Base-by-base conservation (phyloP, 1,140 invertebrate species). In the Eueides isabella region DNA sequence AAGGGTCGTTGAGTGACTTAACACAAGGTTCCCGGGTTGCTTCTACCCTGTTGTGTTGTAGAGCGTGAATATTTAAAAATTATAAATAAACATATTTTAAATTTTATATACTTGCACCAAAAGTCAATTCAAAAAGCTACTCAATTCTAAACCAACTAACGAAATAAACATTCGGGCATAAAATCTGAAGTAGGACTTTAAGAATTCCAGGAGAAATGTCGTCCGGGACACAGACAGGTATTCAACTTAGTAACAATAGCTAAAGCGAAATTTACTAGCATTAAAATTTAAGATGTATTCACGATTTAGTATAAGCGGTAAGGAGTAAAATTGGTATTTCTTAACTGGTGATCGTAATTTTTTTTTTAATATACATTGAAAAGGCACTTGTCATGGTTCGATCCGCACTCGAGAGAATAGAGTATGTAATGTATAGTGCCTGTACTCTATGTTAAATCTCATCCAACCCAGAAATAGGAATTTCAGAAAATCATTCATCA, bases 231-330 rank as follows among this genome's bases (percentile, higher is more conserved):
- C 2, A 55, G 31, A 30, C 16, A 72, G 44, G 30, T 30, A 67
- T 67, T 72, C 44, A 61, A 64, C 16, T 19, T 29, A 30, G 4
- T 61, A 67, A 67, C 71, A 62, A 73, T 62, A 65, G 44, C 48
- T 38, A n/a, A 41, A 67, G 28, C 61, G 55, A 31, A 73, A 73
- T 67, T 73, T 44, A 28, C 19, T 69, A 69, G 11, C 14, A 38
- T 68, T 72, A 72, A 33, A 72, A 61, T 61, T 69, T 62, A 75
- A 78, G 69, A 70, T 74, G 67, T 79, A 79, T 77, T 48, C 2
- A 48, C 9, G 23, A 55, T 26, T 55, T 55, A 7, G 48, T n/a
- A n/a, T n/a, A 55, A 9, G 23, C 41, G 16, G 5, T 26, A 11
- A 26, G 48, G 9, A 55, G 19, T 14, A 23, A 55, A 26, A 55